A percentile compares a stretch with the other conserved stretches of the same genome.
phyloP scores from a whole-genome alignment of 2,113 vertebrate genomes.

The Psephotus haematonotus region DNA sequence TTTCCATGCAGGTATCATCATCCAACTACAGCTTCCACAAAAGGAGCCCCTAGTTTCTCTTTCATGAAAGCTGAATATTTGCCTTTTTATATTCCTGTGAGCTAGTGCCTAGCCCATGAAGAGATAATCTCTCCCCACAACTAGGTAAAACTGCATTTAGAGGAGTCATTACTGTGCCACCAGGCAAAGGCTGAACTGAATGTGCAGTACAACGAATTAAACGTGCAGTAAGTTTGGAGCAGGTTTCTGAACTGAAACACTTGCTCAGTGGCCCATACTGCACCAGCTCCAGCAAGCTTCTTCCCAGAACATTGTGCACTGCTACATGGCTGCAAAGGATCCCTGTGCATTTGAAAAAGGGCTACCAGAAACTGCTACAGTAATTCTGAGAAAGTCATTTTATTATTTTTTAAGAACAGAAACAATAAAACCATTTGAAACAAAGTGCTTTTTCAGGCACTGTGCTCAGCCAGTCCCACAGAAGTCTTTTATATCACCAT shows the following conservation, averaged over 20 bases:
- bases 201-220: accelerated
- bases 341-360: accelerated
- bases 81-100: not conserved
- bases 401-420: not conserved
- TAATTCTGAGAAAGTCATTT: not conserved
- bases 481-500: not conserved
- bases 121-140: not conserved
- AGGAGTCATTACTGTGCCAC: not conserved
- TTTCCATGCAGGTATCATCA: not conserved
- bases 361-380: not conserved
- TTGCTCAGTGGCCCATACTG: not conserved
- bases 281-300: not conserved
- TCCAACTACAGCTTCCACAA: not conserved
- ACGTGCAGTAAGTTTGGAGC: not conserved
- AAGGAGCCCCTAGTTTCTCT: not conserved
- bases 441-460: not conserved
- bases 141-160: not conserved
- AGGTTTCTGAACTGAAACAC: not conserved
- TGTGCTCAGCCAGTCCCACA: not conserved
- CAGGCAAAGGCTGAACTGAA: not conserved
- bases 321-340: accelerated
- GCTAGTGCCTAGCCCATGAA: not conserved
- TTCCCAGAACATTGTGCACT: not conserved
- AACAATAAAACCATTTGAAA: not conserved
- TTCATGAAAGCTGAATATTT: not conserved